Conservation (phyloP, 2,797 vertebrate genomes). For the Loriculus beryllinus region DNA sequence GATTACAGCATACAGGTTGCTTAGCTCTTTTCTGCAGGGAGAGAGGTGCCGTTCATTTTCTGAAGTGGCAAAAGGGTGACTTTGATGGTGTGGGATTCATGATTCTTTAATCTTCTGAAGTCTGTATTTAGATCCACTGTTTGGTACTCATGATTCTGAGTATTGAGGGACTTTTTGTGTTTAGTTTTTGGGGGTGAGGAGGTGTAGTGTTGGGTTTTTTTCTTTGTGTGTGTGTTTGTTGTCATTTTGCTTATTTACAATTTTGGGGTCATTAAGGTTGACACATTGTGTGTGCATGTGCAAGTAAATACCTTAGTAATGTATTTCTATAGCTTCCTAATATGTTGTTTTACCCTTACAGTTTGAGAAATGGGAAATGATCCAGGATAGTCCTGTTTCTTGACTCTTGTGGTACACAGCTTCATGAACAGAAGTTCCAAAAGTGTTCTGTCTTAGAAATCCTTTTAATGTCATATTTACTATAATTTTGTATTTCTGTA, state of each 20-base stretch:
- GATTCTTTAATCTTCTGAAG: not conserved
- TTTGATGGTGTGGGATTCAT: not conserved
- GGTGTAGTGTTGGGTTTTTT: not conserved
- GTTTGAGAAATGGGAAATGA: not conserved
- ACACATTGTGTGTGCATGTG: too few relatives aligned
- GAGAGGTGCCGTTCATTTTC: not conserved
- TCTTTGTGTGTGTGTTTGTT: not conserved
- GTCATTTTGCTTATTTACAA: not conserved
- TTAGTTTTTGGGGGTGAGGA: not conserved
- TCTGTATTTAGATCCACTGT: accelerated
- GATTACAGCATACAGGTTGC: accelerated
- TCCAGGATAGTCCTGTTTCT: not conserved
- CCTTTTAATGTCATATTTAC: not conserved
- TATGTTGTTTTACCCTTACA: accelerated
- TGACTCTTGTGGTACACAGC: not conserved
- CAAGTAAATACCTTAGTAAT: not conserved
- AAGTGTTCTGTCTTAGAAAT: not conserved
- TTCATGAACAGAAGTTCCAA: not conserved
- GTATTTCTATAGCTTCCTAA: not conserved
- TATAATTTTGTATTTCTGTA: not conserved
- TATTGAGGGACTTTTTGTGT: accelerated
- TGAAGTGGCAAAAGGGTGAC: not conserved
- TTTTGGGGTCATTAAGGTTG: not conserved
- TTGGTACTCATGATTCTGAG: not conserved
- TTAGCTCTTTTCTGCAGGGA: not conserved